Evolutionary conservation across 2,113 vertebrate genomes (phyloP).

Genomic region (Dolichotis patagonum): DNA sequence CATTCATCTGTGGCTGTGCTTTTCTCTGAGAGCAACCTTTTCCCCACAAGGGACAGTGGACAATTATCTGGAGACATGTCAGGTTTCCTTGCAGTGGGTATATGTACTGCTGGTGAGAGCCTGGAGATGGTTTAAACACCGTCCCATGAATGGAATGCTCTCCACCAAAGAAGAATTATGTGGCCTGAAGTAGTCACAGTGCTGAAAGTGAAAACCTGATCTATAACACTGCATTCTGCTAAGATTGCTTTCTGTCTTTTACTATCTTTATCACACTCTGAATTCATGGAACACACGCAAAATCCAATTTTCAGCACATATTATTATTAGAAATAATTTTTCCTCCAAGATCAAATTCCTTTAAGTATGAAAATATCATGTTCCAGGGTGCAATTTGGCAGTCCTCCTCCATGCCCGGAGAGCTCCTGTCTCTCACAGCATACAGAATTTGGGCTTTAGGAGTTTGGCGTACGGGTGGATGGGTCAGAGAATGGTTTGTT

Average conservation of each 20-base stretch:
- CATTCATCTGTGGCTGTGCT: background rate
- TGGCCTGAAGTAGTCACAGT: background rate
- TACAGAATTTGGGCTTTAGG: background rate
- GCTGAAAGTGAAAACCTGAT: background rate
- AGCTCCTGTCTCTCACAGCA: background rate
- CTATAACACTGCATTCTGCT: background rate
- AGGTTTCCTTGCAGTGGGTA: background rate
- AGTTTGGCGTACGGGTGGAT: background rate
- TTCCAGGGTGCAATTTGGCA: background rate
- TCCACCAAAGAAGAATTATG: background rate
- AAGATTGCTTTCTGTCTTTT: background rate
- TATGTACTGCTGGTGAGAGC: background rate
- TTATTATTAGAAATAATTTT: background rate
- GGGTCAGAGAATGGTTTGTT: background rate
- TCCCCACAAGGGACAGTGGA: background rate
- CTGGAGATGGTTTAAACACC: background rate
- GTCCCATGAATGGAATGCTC: background rate
- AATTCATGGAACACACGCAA: background rate
- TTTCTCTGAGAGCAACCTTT: background rate
- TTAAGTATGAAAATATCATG: background rate
- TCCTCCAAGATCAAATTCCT: background rate
- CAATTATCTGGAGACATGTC: background rate
- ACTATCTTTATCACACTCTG: background rate
- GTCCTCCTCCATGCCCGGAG: background rate
- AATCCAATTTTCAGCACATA: constrained; percentile 3